Base-by-base conservation (phyloP, 2,113 vertebrate genomes). In the Xenopus tropicalis region DNA sequence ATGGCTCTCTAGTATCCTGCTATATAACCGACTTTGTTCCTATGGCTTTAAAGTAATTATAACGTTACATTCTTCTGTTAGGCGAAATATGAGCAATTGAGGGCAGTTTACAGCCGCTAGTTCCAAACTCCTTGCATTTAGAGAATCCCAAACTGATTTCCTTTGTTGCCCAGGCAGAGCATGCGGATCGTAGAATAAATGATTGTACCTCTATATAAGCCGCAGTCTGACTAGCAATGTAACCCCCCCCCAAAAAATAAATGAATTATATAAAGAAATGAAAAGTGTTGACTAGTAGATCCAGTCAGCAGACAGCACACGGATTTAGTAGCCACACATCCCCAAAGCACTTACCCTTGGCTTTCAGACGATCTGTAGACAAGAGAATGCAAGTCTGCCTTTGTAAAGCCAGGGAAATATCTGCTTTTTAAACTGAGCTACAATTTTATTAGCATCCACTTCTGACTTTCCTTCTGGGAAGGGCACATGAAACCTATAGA, bases 381-480 rank as follows among this genome's bases (percentile, higher is more conserved):
- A 61, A 68, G 42, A 75, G 57, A 58, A 69, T 21, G 57, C 64
- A 24, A 74, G 64, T 46, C 72, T 63, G 72, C 57, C 66, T 75
- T 68, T 75, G 59, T 44, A 75, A 75, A 58, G 66, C 58, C 56
- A 69, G 37, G 43, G 57, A 62, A 74, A 75, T 23, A 69, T 75
- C 72, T 75, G 72, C 66, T 68, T 75, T 67, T 48, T 68, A 72
- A 78, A 81, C 74, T 67, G 68, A 20, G 61, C 70, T 71, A 72
- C 66, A 72, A 84, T 74, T 79, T 80, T 77, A 78, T 81, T 54
- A 63, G 77, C 72, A 16, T 37, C 71, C 64, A 7, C 61, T 78
- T 0, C 3, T 78, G 70, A 65, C 80, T 74, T 79, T 82, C 46
- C 20, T 77, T 69, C 5, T 19, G 61, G 71, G 76, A 79, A 71